phyloP scores from a whole-genome alignment of 2,888 invertebrate genomes.

The Abscondita cerata region DNA sequence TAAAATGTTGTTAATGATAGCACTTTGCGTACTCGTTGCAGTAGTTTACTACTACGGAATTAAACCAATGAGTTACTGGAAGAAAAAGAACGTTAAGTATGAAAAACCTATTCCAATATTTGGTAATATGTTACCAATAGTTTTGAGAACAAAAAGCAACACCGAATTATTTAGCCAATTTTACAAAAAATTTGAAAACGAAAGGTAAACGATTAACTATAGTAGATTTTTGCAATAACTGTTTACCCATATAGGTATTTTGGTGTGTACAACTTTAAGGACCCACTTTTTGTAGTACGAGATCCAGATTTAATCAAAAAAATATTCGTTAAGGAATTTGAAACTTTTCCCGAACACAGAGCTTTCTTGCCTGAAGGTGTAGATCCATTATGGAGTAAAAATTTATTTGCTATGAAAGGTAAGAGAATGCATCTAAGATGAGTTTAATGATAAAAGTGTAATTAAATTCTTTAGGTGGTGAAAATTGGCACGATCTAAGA shows the following conservation, averaged over 20 bases:
- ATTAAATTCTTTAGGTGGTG: background rate
- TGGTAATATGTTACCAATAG: background rate
- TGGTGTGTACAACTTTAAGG: constrained; percentile 3
- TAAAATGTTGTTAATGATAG: background rate
- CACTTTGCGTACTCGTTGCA: background rate
- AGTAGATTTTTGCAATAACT: background rate
- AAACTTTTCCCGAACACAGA: constrained; percentile 15
- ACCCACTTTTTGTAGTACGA: background rate
- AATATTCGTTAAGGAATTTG: constrained; percentile 19
- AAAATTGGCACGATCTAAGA: constrained; percentile 47
- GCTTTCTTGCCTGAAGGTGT: constrained; percentile 5
- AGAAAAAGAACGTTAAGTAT: background rate
- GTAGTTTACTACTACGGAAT: background rate
- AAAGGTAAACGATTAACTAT: background rate
- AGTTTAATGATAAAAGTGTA: background rate
- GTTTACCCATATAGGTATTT: background rate
- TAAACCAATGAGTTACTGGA: background rate
- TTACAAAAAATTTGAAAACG: background rate
- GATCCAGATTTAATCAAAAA: constrained; percentile 23
- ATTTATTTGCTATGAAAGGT: constrained; percentile 24
- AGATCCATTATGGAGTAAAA: too few species aligned
- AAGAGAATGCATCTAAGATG: background rate
- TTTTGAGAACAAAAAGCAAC: background rate
- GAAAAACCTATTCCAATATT: background rate
- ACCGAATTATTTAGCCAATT: background rate